Base-by-base conservation (phyloP, 2,113 vertebrate genomes). In the Hypanus sabinus region DNA sequence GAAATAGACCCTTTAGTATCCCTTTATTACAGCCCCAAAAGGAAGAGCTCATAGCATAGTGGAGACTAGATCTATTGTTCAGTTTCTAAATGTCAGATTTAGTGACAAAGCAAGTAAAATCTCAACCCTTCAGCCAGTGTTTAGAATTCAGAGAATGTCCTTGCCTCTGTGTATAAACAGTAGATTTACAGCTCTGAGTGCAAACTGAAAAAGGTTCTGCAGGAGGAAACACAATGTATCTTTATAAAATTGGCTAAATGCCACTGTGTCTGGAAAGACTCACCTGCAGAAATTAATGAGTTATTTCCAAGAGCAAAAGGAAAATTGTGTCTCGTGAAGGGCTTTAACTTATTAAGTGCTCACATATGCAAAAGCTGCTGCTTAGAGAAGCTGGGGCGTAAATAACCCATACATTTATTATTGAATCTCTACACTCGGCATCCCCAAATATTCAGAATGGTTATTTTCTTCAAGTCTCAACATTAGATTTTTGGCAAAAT, bases 11-110 rank as follows among this genome's bases (percentile, higher is more conserved):
- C 57, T 65, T 14, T 88, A 30, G 57, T 60, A 57, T 62, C 85
- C 27, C 30, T 65, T 90, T 20, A 33, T 36, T 16, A 16, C 33
- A n/a, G 12, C 20, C 60, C 14, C 85, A 90, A 90, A 65, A 33
- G 30, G 24, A 65, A n/a, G 60, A 65, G 65, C 30, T 88, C 12
- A n/a, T 88, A 16, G 60, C 57, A 24, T 5, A 33, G 85, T 33
- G 85, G n/a, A 36, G 85, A 65, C n/a, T n/a, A 88, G 85, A 88
- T 65, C 85, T 65, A 88, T 88, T 88, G 85, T 88, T 88, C 14
- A 11, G 65, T 88, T 88, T 12, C 62, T 65, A 88, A 88, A 88
- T n/a, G 85, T 88, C 85, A 88, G 30, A 88, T 11, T n/a, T 88
- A 88, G 57, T 30, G 33, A 8, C 27, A 87, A 88, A 24, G 2